phyloP scores from a whole-genome alignment of 2,888 invertebrate species.

The Hybos culiciformis region DNA sequence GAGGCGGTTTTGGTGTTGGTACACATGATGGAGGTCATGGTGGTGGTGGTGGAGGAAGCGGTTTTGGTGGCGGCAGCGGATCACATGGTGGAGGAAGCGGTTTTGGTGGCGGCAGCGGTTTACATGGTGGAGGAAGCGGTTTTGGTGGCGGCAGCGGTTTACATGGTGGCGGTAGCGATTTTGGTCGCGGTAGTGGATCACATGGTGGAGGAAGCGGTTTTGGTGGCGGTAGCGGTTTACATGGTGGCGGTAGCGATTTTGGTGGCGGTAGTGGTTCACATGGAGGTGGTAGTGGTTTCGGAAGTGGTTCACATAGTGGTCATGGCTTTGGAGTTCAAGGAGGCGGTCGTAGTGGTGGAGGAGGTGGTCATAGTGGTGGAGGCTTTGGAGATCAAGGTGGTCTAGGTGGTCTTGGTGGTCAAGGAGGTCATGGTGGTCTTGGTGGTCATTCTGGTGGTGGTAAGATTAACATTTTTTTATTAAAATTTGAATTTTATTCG shows the following conservation, averaged over 20 bases:
- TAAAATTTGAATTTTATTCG: no score
- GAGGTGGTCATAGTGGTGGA: not conserved
- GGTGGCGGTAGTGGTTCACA: slow-evolving; percentile 8
- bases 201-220: slow-evolving; percentile 11
- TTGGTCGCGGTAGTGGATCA: slow-evolving; percentile 9
- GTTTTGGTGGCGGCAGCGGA: not conserved
- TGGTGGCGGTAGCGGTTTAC: slow-evolving; percentile 8
- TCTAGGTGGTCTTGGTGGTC: not conserved
- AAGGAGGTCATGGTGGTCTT: not conserved
- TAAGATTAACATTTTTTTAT: no score
- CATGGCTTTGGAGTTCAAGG: slow-evolving; percentile 10
- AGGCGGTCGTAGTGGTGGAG: not conserved
- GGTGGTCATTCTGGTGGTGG: not conserved
- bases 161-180: no score
- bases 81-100: not conserved
- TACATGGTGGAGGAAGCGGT: slow-evolving; percentile 6
- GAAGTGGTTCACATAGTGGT: not conserved
- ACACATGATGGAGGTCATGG: not conserved
- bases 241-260: slow-evolving; percentile 3
- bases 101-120: not conserved
- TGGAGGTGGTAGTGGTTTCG: not conserved
- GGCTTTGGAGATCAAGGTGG: not conserved
- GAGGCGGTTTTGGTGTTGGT: not conserved
- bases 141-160: no score
- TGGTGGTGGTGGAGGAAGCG: slow-evolving; percentile 5